Conservation (phyloP, 1,140 invertebrate species). For the Oryzaephilus surinamensis region DNA sequence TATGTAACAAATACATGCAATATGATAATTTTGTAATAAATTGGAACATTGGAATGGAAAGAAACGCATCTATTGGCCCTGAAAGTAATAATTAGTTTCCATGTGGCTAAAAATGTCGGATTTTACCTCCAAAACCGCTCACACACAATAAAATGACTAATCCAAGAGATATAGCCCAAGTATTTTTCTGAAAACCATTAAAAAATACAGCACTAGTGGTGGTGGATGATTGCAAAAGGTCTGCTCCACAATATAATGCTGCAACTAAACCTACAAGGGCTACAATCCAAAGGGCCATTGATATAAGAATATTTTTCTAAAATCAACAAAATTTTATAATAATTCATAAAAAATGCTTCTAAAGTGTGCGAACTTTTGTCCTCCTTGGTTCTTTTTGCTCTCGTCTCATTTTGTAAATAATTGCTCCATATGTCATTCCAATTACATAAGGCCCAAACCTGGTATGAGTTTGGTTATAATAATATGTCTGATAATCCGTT, state of each 20-base stretch:
- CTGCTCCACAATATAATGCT: slow-evolving; percentile 3
- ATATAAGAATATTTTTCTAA: neutral
- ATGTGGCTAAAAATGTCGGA: neutral
- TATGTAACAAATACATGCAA: slow-evolving; percentile 16
- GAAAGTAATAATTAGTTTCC: slow-evolving; percentile 1
- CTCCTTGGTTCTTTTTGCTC: neutral
- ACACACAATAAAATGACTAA: slow-evolving; percentile 58
- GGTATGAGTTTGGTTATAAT: slow-evolving; percentile 33
- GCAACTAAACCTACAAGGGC: neutral
- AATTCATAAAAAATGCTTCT: no score
- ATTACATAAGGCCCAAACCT: slow-evolving; percentile 45
- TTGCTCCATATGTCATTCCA: slow-evolving; percentile 44
- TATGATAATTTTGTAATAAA: slow-evolving; percentile 12
- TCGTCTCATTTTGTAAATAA: slow-evolving; percentile 11
- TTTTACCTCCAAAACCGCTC: slow-evolving; percentile 44
- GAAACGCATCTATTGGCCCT: slow-evolving; percentile 13
- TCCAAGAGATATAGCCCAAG: slow-evolving; percentile 47
- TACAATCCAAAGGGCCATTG: neutral
- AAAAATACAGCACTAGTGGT: slow-evolving; percentile 40
- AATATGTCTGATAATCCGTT: neutral
- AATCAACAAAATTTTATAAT: neutral
- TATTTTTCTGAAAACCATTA: slow-evolving; percentile 43
- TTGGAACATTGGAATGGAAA: slow-evolving; percentile 13
- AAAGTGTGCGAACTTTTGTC: neutral
- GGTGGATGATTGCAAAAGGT: no score